Evolutionary conservation across 1,140 invertebrate species (phyloP), one percentile per base, ranked within the genome.

Genomic region (Dufourea novaeangliae): DNA sequence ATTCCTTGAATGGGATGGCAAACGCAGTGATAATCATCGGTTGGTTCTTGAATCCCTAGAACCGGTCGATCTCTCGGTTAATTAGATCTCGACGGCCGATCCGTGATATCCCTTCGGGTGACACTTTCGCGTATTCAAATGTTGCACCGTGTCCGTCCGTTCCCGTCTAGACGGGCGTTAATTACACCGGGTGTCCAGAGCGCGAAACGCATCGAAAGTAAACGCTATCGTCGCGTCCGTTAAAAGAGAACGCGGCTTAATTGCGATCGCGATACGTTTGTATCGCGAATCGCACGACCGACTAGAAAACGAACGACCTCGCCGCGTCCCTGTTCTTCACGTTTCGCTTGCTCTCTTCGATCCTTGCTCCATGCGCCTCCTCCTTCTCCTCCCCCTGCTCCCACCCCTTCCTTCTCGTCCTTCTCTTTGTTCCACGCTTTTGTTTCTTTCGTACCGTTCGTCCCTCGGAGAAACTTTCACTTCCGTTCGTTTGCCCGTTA

Each of bases 241-340:
- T 46, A 56, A 78, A 57, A 78, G 63, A 81, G 67, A 78, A 77
- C 46, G 68, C 66, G 50, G 62, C 44, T 54, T 79, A 84, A 84
- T 84, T 68, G 44, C 66, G 34, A 84, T 84, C 82, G 80, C 61
- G 80, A 82, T 83, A 83, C 56, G 69, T 56, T 67, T 66, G 46
- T 79, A 66, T n/a, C 32, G 46, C 66, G 74, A 41, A 72, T 39
- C 76, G 46, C 29, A 54, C 62, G 80, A 82, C 39, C 54, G 56
- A 27, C 54, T 56, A 82, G 76, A 44, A 83, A 83, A 83, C 50
- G n/a, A 63, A 37, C 62, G 25, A 12, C n/a, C n/a, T n/a, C n/a
- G n/a, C n/a, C n/a, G n/a, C 41, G 54, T 27, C 12, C 46, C 20
- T 22, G n/a, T 32, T 52, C 44, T 52, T 50, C 64, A 4, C n/a